Evolutionary conservation across 2,797 vertebrate species (phyloP), one percentile per base, ranked within the genome.

Genomic region (Myotis vivesi): DNA sequence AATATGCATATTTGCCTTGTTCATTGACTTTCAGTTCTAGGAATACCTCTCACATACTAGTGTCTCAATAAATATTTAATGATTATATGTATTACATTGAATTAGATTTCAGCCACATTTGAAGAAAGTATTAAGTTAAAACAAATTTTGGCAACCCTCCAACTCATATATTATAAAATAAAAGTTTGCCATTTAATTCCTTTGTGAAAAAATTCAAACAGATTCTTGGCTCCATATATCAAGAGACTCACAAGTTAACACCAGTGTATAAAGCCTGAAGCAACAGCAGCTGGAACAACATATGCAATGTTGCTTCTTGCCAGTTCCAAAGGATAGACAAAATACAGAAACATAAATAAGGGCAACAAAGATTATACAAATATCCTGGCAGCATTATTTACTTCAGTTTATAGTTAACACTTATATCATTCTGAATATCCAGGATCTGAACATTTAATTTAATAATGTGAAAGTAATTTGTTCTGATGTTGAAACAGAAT

Each of bases 201-300:
- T 22, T 1, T 66, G 15, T 57, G 33, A 71, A 57, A 82, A 89
- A 20, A 59, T n/a, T 46, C 72, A 57, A 49, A 64, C 68, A 51
- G 46, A 57, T 72, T 76, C 49, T 87, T 77, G 66, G 55, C 22
- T 91, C 5, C 19, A 25, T 28, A 19, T 28, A 81, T 82, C 28
- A 53, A 53, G 36, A 84, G 22, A 81, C 44, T 87, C 41, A 36
- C 51, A 79, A 77, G 62, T 91, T 91, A 94, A 87, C 20, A 33
- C 19, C n/a, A 79, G 7, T 23, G 38, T 72, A 25, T 22, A 75
- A 41, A 86, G 57, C 75, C 75, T 73, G 36, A 53, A 91, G 91
- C 79, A 81, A 73, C 23, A 55, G 51, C 84, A 97, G 75, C 89
- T 92, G 75, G 72, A 85, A 44, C 2, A 85, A 41, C 94, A 57